These are phyloP conservation scores for Amphiura filiformis DNA, from an alignment of 35 echinoderm and acorn worm genomes.

Conservation along the genomic window DNA sequence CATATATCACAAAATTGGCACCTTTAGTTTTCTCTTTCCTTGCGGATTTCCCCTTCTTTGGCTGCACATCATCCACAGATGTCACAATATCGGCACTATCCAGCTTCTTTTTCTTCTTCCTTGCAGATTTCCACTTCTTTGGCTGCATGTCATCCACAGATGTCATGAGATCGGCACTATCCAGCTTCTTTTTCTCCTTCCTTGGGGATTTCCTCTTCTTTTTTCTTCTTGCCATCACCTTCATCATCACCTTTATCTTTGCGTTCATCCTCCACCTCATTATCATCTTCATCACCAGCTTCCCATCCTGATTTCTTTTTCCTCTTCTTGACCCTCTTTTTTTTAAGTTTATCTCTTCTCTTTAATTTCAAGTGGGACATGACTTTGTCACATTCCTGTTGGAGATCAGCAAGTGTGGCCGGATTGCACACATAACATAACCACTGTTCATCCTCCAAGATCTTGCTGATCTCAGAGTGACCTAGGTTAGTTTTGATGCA, in stretches of 20 bases:
- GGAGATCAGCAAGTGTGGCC: constrained; percentile 40
- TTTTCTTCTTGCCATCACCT: background rate
- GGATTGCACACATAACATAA: constrained; percentile 76
- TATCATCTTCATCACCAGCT: background rate
- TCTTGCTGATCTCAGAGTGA: constrained; percentile 38
- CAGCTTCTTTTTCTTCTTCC: too few relatives aligned
- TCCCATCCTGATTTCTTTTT: background rate
- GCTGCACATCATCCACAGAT: too few relatives aligned
- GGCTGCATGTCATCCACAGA: too few relatives aligned
- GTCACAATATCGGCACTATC: too few relatives aligned
- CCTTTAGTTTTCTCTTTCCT: too few relatives aligned
- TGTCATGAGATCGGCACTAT: too few relatives aligned
- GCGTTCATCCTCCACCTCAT: background rate
- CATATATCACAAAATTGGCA: too few relatives aligned
- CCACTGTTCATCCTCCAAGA: constrained; percentile 58
- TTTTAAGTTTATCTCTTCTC: background rate
- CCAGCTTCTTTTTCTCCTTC: background rate
- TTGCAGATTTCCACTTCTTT: too few relatives aligned
- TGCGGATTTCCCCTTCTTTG: too few relatives aligned
- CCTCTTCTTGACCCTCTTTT: background rate
- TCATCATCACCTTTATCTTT: background rate
- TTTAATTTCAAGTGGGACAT: constrained; percentile 15
- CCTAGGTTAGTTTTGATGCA: constrained; percentile 83
- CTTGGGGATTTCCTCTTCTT: background rate
- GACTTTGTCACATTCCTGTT: constrained; percentile 37